These are phyloP conservation scores for Fragum sueziense DNA, from an alignment of 2,888 invertebrate species.

Conservation along the genomic window DNA sequence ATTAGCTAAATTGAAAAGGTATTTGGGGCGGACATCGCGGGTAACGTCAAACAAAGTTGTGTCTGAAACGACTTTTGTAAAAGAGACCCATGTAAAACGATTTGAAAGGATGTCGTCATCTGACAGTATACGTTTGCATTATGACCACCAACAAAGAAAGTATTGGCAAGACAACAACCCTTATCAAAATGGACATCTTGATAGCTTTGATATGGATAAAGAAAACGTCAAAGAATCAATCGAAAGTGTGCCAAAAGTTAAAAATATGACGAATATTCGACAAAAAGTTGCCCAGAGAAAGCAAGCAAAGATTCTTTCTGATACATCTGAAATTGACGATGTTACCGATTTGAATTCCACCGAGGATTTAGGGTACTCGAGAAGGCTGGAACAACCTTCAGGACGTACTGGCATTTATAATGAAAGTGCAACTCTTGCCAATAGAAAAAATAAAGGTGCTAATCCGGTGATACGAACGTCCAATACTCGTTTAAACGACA, in stretches of 20 bases:
- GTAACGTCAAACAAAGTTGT: slow-evolving; percentile 5
- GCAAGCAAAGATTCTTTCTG: not conserved
- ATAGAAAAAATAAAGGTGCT: slow-evolving; percentile 8
- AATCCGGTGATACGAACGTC: not conserved
- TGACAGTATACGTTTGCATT: slow-evolving; percentile 32
- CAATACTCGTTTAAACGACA: not conserved
- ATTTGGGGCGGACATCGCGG: slow-evolving; percentile 2
- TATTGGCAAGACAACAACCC: not conserved
- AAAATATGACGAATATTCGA: not conserved
- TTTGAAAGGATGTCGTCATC: slow-evolving; percentile 34
- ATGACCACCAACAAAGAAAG: slow-evolving; percentile 18
- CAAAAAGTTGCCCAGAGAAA: not conserved
- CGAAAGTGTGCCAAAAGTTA: not conserved
- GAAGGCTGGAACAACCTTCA: not conserved
- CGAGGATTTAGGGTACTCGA: not conserved
- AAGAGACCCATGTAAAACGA: slow-evolving; percentile 11
- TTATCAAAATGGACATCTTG: not conserved
- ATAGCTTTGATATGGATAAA: not conserved
- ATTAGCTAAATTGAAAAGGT: slow-evolving; percentile 24
- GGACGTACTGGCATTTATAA: not conserved
- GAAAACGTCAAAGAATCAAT: slow-evolving; percentile 1
- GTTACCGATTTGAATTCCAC: not conserved
- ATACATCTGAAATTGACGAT: not conserved
- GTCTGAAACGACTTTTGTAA: slow-evolving; percentile 43
- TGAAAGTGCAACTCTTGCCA: slow-evolving; percentile 17